These are phyloP conservation scores for Saccopteryx leptura DNA, from an alignment of 2,113 vertebrate genomes.

Conservation along the genomic window DNA sequence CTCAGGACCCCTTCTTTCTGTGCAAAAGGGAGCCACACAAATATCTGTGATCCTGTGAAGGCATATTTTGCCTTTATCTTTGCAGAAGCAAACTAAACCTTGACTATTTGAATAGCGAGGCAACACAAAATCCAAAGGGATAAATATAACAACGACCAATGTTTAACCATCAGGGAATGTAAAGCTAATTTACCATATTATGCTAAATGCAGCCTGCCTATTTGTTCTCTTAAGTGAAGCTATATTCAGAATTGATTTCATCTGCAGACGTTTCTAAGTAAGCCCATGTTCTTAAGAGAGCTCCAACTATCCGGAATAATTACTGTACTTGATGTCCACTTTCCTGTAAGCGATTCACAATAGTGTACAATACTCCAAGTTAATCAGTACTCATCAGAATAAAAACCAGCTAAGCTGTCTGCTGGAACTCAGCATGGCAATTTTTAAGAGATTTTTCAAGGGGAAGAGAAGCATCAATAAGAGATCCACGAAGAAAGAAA, in stretches of 20 bases:
- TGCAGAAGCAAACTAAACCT: background rate
- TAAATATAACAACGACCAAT: slow-evolving; percentile 10
- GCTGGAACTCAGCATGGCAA: background rate
- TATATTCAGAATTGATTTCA: slow-evolving; percentile 75
- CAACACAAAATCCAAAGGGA: background rate
- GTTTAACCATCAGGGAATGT: background rate
- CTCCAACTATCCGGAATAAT: slow-evolving; percentile 54
- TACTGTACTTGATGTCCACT: slow-evolving; percentile 57
- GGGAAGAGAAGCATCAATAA: slow-evolving; percentile 18
- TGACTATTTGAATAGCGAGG: background rate
- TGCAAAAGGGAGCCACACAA: background rate
- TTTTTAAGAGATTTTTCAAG: slow-evolving; percentile 42
- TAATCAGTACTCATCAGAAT: slow-evolving; percentile 27
- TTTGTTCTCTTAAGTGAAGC: slow-evolving; percentile 32
- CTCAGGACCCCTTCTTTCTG: background rate
- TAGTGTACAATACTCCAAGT: background rate
- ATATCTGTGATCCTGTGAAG: background rate
- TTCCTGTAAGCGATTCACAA: slow-evolving; percentile 66
- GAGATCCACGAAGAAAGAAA: background rate
- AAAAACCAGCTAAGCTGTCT: slow-evolving; percentile 26
- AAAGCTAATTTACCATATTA: background rate
- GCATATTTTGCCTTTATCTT: background rate
- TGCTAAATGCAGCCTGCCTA: background rate
- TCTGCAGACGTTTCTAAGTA: slow-evolving; percentile 18
- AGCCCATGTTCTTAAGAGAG: slow-evolving; percentile 53